Evolutionary conservation across 2,888 invertebrate genomes (phyloP).

Genomic region (Plemyria rubiginata): DNA sequence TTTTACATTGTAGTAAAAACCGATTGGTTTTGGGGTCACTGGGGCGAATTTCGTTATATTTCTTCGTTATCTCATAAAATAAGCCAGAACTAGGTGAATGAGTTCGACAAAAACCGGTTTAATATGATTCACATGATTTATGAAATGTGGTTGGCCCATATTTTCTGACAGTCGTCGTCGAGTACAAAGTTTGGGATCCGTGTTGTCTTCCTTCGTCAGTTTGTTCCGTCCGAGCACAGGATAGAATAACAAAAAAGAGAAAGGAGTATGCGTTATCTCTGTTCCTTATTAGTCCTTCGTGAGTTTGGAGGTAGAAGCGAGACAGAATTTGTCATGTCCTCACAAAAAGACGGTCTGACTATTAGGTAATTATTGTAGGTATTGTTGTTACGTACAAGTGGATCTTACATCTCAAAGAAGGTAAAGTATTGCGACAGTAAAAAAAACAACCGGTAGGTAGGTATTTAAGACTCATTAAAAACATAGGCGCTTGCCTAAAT

Average conservation of each 20-base stretch:
- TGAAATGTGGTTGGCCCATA: background rate
- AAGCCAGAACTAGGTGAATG: background rate
- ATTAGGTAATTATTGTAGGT: background rate
- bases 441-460: background rate
- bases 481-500: no score
- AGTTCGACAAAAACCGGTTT: no score
- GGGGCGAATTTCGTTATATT: conserved; percentile 5
- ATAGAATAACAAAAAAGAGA: conserved; percentile 65
- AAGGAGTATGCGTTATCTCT: conserved; percentile 61
- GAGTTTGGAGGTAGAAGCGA: conserved; percentile 37
- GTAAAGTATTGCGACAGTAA: background rate
- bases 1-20: conserved; percentile 7
- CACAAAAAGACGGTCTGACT: background rate
- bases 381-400: no score
- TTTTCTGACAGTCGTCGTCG: conserved; percentile 5
- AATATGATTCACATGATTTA: no score
- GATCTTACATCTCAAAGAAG: no score
- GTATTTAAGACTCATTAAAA: no score
- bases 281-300: conserved; percentile 47
- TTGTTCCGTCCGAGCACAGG: conserved; percentile 38
- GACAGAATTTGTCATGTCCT: background rate
- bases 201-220: conserved; percentile 23
- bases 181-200: conserved; percentile 5
- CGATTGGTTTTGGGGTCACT: conserved; percentile 1
- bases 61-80: conserved; percentile 1